A percentile compares a stretch with the other conserved stretches of the same genome.
Conservation (phyloP, 1,140 invertebrate genomes). For the Platorchestia sp. region DNA sequence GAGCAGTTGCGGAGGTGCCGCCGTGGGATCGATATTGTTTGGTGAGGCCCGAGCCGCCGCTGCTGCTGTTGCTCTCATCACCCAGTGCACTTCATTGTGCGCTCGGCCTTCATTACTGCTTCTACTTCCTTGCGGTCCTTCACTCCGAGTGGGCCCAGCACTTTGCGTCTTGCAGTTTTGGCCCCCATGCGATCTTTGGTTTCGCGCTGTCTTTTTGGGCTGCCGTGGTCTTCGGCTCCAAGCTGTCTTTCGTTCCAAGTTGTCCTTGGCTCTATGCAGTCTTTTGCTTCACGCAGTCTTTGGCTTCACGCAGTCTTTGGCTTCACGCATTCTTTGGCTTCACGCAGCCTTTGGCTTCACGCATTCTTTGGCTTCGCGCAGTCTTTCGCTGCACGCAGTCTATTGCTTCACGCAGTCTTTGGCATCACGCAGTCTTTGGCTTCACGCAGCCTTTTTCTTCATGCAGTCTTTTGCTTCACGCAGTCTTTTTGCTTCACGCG, state of each 20-base stretch:
- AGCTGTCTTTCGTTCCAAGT: no score
- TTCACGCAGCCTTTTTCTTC: no score
- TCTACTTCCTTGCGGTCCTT: neutral
- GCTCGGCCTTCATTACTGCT: neutral
- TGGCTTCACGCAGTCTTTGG: no score
- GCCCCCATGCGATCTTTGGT: no score
- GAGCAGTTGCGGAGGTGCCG: neutral
- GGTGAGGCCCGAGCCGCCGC: neutral
- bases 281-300: neutral
- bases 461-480: neutral
- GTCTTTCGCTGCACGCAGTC: no score
- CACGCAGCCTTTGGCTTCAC: no score
- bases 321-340: neutral
- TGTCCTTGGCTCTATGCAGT: neutral
- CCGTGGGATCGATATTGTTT: constrained; percentile 36
- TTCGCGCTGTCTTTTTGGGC: no score
- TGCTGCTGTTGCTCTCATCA: neutral
- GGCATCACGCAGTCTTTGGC: no score
- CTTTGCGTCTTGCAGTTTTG: neutral
- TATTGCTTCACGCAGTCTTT: no score
- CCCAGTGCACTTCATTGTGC: neutral
- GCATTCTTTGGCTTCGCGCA: no score
- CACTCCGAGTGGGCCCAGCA: no score
- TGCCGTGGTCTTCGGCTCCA: no score
- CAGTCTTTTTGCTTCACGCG: neutral